These are phyloP conservation scores for Mesochorus sp. DNA, from an alignment of 2,888 invertebrate genomes.

Conservation along the genomic window DNA sequence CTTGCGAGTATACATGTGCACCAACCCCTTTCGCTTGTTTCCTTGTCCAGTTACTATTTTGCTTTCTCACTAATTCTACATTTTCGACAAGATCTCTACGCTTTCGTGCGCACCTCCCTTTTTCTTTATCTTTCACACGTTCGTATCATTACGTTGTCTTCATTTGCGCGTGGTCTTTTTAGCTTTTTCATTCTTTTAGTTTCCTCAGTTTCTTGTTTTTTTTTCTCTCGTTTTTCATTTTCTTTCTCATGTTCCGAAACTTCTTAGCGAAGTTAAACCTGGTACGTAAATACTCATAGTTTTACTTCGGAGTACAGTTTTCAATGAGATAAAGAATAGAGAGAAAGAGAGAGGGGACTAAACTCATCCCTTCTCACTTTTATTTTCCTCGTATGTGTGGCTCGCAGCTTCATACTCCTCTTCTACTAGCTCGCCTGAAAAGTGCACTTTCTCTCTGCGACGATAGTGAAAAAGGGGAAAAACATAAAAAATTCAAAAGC, in stretches of 20 bases:
- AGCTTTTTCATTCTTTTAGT: not conserved
- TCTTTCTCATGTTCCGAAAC: not conserved
- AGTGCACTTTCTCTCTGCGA: constrained; percentile 50
- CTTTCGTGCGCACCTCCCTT: not conserved
- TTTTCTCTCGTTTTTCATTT: not conserved
- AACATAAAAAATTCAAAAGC: constrained; percentile 30
- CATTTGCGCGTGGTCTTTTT: not conserved
- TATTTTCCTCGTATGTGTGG: constrained; percentile 13
- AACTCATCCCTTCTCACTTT: not conserved
- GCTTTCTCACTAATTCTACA: constrained; percentile 29
- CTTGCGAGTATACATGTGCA: constrained; percentile 1
- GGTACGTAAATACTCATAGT: not conserved
- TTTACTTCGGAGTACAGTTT: constrained; percentile 20
- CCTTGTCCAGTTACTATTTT: constrained; percentile 16
- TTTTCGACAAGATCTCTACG: constrained; percentile 12
- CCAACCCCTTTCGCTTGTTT: constrained; percentile 1
- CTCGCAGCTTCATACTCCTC: constrained; percentile 7
- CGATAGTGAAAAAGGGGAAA: constrained; percentile 18
- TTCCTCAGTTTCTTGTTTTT: not conserved
- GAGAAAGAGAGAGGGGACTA: not conserved
- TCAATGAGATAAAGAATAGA: constrained; percentile 24
- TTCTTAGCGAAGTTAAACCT: not conserved
- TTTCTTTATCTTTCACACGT: not conserved
- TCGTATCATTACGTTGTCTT: not conserved
- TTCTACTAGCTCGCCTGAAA: constrained; percentile 13